phyloP scores from a whole-genome alignment of 1,140 invertebrate species.

The Arctopsyche grandis region DNA sequence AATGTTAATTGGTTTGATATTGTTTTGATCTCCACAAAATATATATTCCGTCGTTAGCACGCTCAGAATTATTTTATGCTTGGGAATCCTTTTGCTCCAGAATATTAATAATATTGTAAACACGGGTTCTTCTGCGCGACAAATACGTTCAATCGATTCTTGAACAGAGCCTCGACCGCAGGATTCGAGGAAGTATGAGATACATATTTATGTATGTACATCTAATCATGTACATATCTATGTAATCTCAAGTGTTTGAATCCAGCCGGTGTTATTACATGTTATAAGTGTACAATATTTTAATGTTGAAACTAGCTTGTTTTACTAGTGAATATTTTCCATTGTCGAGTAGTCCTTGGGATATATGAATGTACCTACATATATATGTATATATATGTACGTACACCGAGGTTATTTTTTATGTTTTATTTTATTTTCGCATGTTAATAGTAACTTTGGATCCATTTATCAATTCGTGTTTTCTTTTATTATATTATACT shows the following conservation, averaged over 20 bases:
- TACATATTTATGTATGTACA: no score
- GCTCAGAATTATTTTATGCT: background rate
- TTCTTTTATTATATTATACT: background rate
- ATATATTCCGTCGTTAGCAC: background rate
- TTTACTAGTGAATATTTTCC: no score
- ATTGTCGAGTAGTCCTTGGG: no score
- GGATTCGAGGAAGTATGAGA: conserved; percentile 10
- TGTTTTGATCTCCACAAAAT: background rate
- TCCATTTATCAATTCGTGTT: conserved; percentile 6
- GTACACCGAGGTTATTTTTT: no score
- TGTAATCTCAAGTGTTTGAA: no score
- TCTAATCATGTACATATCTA: background rate
- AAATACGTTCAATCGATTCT: background rate
- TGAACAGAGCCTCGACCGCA: background rate
- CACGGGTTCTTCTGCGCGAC: conserved; percentile 8
- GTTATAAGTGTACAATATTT: no score
- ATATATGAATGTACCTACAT: no score
- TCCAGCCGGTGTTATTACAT: no score
- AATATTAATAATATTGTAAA: conserved; percentile 28
- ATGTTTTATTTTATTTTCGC: no score
- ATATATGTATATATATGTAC: no score
- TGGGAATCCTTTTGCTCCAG: background rate
- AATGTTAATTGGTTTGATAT: conserved; percentile 12
- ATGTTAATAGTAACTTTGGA: background rate
- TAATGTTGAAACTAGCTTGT: no score